Base-by-base conservation (phyloP, 2,113 vertebrate species). In the Cyrtonyx montezumae region DNA sequence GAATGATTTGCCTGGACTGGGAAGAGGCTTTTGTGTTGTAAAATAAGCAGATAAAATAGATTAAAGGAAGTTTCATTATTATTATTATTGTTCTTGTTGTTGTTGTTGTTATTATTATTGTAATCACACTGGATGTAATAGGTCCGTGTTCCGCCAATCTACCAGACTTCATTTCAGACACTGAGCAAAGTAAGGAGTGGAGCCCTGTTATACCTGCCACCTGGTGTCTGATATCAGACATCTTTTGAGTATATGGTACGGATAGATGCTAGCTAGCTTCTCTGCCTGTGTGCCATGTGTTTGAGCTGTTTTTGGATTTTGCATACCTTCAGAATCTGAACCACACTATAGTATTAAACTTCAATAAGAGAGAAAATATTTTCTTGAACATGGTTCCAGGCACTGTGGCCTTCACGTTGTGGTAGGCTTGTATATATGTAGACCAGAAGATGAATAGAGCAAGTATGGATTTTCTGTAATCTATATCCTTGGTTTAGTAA, bases 331-430 rank as follows among this genome's bases (percentile, higher is more conserved):
- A 3, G 43, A 18, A 65, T 26, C n/a, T 58, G n/a, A 14, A 40
- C 11, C 13, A 8, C 32, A 28, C 9, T 12, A 6, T 43, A 74
- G 43, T 49, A n/a, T 76, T 91, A 32, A 32, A 15, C 19, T 69
- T 69, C 59, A 34, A 40, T 0, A 63, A 46, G 22, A 58, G 40
- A 51, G 1, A 2, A 45, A 30, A 11, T 1, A 0, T n/a, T 3
- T 22, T 69, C 40, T 66, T 30, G 12, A 25, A 11, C 26, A 7
- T 8, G 8, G 10, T 58, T 85, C 26, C 45, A 79, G 53, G 12
- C 42, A 73, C 8, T 8, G 25, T 20, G 12, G 53, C 45, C 12
- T 23, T 8, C 9, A 9, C 16, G 6, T 6, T 70, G 4, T 12
- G 28, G 3, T 42, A 43, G 45, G 8, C 63, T 65, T 75, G 9